Percentiles rank a stretch among this genome's conserved stretches.
Conservation (phyloP, 2,797 vertebrate genomes). For the Neopelma chrysocephalum region DNA sequence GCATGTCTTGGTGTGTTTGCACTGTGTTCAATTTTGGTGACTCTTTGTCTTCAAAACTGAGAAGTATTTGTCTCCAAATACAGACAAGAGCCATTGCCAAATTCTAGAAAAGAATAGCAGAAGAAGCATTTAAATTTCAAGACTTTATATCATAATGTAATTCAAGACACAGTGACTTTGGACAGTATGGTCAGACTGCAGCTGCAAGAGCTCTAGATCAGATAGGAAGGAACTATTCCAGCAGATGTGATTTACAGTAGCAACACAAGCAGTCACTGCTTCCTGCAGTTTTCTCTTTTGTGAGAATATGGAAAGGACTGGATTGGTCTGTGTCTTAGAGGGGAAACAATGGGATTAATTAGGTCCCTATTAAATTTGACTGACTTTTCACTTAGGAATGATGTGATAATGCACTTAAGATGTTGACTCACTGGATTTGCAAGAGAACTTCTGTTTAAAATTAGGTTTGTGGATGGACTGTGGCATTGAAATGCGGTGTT, state of each 20-base stretch:
- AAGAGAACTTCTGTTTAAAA: neutral
- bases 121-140: neutral
- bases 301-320: neutral
- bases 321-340: neutral
- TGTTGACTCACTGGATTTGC: neutral
- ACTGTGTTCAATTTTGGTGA: neutral
- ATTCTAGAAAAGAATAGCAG: neutral
- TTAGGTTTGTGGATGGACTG: neutral
- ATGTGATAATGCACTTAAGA: neutral
- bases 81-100: neutral
- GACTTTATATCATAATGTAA: neutral
- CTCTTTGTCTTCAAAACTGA: neutral
- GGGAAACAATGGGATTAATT: neutral
- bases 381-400: neutral
- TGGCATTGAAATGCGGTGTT: neutral
- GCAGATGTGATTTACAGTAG: neutral
- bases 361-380: neutral
- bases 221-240: neutral
- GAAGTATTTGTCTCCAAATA: neutral
- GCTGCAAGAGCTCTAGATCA: neutral
- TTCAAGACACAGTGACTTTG: neutral
- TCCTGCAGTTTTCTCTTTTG: neutral
- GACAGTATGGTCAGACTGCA: neutral
- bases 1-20: neutral
- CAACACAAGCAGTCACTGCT: neutral